Base-by-base conservation (phyloP, 2,113 vertebrate species). In the Chaetodon trifascialis region DNA sequence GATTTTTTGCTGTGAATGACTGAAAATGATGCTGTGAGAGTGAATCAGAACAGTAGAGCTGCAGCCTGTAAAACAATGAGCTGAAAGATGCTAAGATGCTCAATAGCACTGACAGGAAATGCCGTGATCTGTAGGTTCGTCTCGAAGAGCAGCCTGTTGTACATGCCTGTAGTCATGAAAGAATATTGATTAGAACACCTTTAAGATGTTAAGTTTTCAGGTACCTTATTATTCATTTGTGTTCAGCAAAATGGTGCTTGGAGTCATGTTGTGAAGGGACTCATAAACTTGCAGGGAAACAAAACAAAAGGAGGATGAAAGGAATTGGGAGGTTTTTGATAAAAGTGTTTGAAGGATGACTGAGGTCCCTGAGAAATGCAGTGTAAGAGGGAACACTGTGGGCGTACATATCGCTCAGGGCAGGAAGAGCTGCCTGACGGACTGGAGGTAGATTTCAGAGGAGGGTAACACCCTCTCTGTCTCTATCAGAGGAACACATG, bases 401-500 rank as follows among this genome's bases (percentile, higher is more conserved):
- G 56, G 51, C 23, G n/a, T 83, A 4, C 8, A 2, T 68, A 49
- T 79, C 19, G 30, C 76, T 62, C 49, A 36, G 76, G 75, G 36
- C 88, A 90, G 91, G 86, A 90, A 88, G 81, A 80, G 71, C 75
- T 73, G 81, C 42, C 47, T 62, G 59, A 79, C 82, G 64, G 77
- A 47, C 62, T 82, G 63, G 80, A 83, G 79, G 73, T 78, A 46
- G 76, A 82, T 82, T 86, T 86, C 49, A 86, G 64, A 77, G 42
- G n/a, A 72, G 79, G 82, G 71, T 47, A 75, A 89, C 91, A 82
- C 88, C 88, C 88, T 85, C 67, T 58, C 58, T 56, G 75, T 84
- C 80, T 79, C 75, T 86, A 82, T 86, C 88, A 77, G 75, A 59
- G 83, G 70, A 92, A 86, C 83, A 85, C 73, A 83, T 58, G 81